Conservation (phyloP, 2,797 vertebrate species). For the Sandelia bainsii region DNA sequence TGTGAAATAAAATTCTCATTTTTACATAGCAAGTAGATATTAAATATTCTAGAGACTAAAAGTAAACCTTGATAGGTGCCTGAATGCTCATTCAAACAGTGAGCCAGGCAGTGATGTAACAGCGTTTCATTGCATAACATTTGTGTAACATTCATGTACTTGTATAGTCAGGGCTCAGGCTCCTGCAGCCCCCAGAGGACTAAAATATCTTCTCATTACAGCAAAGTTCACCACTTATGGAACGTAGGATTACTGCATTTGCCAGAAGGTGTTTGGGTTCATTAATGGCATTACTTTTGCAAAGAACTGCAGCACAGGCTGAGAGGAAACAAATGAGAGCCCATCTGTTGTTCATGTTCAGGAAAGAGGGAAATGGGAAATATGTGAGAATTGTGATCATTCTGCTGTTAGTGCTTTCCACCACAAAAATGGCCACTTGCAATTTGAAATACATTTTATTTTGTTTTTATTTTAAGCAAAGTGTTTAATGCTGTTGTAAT, state of each 20-base stretch:
- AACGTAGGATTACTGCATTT: slow-evolving; percentile 5
- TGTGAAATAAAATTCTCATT: not conserved
- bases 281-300: slow-evolving; percentile 32
- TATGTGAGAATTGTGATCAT: not conserved
- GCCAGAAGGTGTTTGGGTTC: slow-evolving; percentile 24
- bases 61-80: slow-evolving; percentile 15
- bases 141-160: slow-evolving; percentile 11
- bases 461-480: too few relatives aligned
- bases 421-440: not conserved
- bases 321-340: slow-evolving; percentile 32
- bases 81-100: not conserved
- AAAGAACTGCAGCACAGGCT: slow-evolving; percentile 13
- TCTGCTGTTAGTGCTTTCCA: not conserved
- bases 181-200: not conserved
- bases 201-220: slow-evolving; percentile 11
- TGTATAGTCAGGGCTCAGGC: slow-evolving; percentile 3
- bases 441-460: too few relatives aligned
- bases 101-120: slow-evolving; percentile 29
- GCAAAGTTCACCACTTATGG: not conserved
- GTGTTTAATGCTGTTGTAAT: not conserved
- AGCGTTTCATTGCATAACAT: slow-evolving; percentile 13
- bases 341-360: slow-evolving; percentile 44
- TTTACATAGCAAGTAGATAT: slow-evolving; percentile 8
- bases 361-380: slow-evolving; percentile 21
- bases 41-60: slow-evolving; percentile 13